A percentile compares a stretch with the other conserved stretches of the same genome.
These are phyloP conservation scores for Ischnura elegans DNA, from an alignment of 2,888 invertebrate genomes.

Conservation along the genomic window DNA sequence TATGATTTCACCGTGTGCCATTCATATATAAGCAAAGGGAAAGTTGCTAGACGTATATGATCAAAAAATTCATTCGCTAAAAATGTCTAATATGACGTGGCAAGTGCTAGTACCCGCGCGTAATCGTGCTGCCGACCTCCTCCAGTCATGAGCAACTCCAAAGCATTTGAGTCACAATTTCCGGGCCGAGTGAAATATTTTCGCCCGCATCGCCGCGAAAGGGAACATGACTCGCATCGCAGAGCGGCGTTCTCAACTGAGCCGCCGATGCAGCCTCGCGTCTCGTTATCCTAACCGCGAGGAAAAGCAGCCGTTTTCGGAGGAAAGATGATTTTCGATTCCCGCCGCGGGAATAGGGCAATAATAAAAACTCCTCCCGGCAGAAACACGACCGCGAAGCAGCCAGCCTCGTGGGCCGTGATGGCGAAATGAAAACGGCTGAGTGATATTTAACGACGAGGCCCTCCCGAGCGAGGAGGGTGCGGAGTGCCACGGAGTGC, in stretches of 20 bases:
- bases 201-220: not conserved
- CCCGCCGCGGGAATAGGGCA: not conserved
- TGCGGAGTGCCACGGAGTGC: not conserved
- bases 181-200: not conserved
- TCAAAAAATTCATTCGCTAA: too few relatives aligned
- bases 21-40: too few relatives aligned
- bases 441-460: conserved; percentile 10
- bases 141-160: not conserved
- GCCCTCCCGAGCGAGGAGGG: not conserved
- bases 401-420: not conserved
- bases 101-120: too few relatives aligned
- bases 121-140: too few relatives aligned
- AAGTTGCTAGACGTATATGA: too few relatives aligned
- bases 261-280: not conserved
- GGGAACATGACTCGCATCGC: too few relatives aligned
- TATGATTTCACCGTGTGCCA: too few relatives aligned
- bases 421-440: not conserved
- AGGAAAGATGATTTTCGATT: not conserved
- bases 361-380: not conserved
- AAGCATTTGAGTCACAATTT: conserved; percentile 16
- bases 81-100: too few relatives aligned
- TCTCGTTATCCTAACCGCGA: not conserved
- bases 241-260: too few relatives aligned
- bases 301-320: not conserved
- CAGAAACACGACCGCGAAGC: not conserved